A percentile compares a stretch with the other conserved stretches of the same genome.
phyloP scores from a whole-genome alignment of 1,140 invertebrate genomes.

The Sipha flava region DNA sequence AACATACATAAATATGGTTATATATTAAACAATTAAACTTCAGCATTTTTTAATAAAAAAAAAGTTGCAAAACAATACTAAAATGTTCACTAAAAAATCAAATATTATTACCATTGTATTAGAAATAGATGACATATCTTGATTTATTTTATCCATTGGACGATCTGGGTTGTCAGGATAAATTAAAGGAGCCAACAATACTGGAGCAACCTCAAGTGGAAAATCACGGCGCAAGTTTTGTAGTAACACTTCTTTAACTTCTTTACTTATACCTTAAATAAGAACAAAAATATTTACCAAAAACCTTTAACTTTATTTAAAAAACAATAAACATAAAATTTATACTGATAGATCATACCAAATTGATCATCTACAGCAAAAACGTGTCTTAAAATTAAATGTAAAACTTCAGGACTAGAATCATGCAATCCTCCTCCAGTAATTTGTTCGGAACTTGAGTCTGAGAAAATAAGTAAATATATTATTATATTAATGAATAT shows the following conservation, averaged over 20 bases:
- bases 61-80: no score
- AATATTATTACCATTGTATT: slow-evolving; percentile 58
- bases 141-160: slow-evolving; percentile 51
- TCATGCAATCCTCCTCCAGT: slow-evolving; percentile 78
- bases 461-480: background rate
- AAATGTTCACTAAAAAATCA: no score
- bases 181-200: slow-evolving; percentile 75
- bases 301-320: background rate
- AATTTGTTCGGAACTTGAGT: slow-evolving; percentile 22
- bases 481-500: background rate
- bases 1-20: no score
- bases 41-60: no score
- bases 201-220: slow-evolving; percentile 74
- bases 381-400: slow-evolving; percentile 57
- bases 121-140: slow-evolving; percentile 48
- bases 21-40: no score
- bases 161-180: slow-evolving; percentile 70
- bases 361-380: slow-evolving; percentile 44
- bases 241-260: slow-evolving; percentile 71
- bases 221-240: slow-evolving; percentile 74
- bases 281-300: background rate
- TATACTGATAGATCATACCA: slow-evolving; percentile 40
- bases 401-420: slow-evolving; percentile 76
- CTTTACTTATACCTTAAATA: slow-evolving; percentile 52
- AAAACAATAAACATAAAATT: background rate